Conservation (phyloP, 2,888 invertebrate genomes). For the Branchellion lobata region DNA sequence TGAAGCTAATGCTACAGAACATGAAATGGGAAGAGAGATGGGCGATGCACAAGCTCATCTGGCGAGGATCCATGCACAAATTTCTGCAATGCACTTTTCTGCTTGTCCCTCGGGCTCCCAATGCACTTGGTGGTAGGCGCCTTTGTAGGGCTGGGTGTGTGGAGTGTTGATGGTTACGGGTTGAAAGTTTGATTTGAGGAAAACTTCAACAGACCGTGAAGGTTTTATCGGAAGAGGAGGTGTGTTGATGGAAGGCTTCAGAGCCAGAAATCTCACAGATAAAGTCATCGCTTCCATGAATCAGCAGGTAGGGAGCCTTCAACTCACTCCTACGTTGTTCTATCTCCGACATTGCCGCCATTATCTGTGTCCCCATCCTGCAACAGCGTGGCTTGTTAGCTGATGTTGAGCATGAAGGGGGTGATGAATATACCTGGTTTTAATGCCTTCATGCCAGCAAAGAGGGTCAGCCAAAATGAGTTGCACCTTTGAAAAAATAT, state of each 20-base stretch:
- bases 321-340: not conserved
- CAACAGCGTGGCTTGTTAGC: too few species aligned
- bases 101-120: not conserved
- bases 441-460: slow-evolving; percentile 1
- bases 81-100: not conserved
- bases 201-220: slow-evolving; percentile 1
- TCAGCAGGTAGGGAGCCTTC: slow-evolving; percentile 5
- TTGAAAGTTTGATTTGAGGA: not conserved
- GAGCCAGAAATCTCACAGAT: slow-evolving; percentile 18
- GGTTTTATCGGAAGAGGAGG: slow-evolving; percentile 7
- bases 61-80: not conserved
- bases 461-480: not conserved
- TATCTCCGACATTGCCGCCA: not conserved
- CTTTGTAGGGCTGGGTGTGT: not conserved
- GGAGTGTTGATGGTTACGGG: not conserved
- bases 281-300: slow-evolving; percentile 25
- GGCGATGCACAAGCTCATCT: not conserved
- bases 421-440: too few species aligned
- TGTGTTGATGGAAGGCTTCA: slow-evolving; percentile 4
- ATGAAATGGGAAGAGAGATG: not conserved
- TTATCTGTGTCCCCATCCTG: not conserved
- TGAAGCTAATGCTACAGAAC: too few species aligned
- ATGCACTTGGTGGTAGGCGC: slow-evolving; percentile 4
- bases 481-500: not conserved
- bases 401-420: too few species aligned